Evolutionary conservation across 2,888 invertebrate species (phyloP).

Genomic region (Gymnocheta viridis): DNA sequence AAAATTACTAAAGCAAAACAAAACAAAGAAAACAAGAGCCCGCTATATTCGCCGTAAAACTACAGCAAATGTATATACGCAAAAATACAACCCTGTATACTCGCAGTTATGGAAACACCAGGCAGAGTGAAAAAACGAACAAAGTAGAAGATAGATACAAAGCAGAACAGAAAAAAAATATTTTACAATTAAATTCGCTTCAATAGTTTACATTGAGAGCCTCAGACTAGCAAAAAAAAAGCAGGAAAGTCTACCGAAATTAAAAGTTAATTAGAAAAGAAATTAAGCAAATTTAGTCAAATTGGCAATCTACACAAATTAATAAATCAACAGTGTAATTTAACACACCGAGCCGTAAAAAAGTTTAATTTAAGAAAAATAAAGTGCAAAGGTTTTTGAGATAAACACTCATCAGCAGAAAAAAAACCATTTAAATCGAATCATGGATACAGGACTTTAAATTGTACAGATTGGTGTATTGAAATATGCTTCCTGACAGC

Average conservation of each 20-base stretch:
- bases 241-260: slow-evolving; percentile 24
- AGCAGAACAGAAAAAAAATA: slow-evolving; percentile 51
- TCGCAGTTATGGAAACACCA: slow-evolving; percentile 28
- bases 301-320: slow-evolving; percentile 5
- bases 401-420: slow-evolving; percentile 28
- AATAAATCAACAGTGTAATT: not conserved
- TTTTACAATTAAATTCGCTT: slow-evolving; percentile 69
- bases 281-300: slow-evolving; percentile 20
- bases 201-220: slow-evolving; percentile 61
- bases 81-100: slow-evolving; percentile 48
- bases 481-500: not conserved
- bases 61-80: slow-evolving; percentile 11
- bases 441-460: slow-evolving; percentile 52
- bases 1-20: slow-evolving; percentile 58
- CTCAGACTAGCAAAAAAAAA: slow-evolving; percentile 46
- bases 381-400: slow-evolving; percentile 47
- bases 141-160: slow-evolving; percentile 49
- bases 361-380: slow-evolving; percentile 25
- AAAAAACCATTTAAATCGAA: slow-evolving; percentile 40
- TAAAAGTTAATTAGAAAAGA: slow-evolving; percentile 1
- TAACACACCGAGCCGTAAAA: not conserved
- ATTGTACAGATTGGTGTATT: slow-evolving; percentile 27
- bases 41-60: slow-evolving; percentile 63
- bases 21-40: slow-evolving; percentile 15
- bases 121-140: slow-evolving; percentile 21